Evolutionary conservation across 37 sponge, comb jelly and placozoan species (phyloP), one percentile per base, ranked within the genome.

Genomic region (Beroe forskalii): DNA sequence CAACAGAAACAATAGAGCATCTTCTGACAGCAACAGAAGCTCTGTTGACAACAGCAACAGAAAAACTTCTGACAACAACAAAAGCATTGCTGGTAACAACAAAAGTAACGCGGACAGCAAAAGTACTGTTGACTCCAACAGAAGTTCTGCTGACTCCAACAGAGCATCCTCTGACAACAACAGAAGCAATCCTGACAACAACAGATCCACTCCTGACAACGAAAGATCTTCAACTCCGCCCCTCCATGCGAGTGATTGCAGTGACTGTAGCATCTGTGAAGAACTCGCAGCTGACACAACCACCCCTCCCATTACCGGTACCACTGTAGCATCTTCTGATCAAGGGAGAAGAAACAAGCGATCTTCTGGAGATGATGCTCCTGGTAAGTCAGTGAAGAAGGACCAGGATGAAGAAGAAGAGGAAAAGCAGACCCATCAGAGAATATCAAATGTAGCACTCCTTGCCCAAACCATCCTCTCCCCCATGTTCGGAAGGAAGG

Each of bases 261-360:
- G 72, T 69, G 72, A 69, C 72, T 69, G 72, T 33, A 69, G 72
- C 32, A 69, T 69, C 38, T 69, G 72, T 35, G 38, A 14, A 2
- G 72, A 69, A 17, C 20, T 35, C 2, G 72, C 72, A 2, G 72
- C 19, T 69, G 72, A 35, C 19, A 35, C 17, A 14, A 4, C 9
- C 66, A 55, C 9, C 9, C 14, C 9, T 55, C 14, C 14, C 17
- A 55, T 9, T 55, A 69, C 27, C 19, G 19, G 39, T 4, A 48
- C 55, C 55, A 48, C 55, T 12, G 12, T 12, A 17, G 12, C 55
- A 6, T 17, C 55, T 17, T 17, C 6, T 48, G 55, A 48, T 48
- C n/a, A n/a, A n/a, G n/a, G n/a, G n/a, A n/a, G n/a, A n/a, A n/a
- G n/a, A n/a, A n/a, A n/a, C n/a, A n/a, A n/a, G n/a, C n/a, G n/a